Base-by-base conservation (phyloP, 2,888 invertebrate genomes). In the Mythimna pallens region DNA sequence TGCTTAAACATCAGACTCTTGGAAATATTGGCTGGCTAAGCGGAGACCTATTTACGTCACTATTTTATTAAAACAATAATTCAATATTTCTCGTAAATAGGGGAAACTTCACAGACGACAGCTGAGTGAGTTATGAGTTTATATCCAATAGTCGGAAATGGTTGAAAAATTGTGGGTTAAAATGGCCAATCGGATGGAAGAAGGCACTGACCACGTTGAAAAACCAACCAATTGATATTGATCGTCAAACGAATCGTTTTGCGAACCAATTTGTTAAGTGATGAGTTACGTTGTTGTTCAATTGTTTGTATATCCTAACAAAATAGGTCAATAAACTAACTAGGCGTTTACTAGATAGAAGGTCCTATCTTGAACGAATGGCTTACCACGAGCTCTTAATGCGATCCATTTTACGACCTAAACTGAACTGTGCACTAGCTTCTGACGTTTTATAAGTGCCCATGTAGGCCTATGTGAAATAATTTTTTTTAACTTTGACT, bases 11-110 rank as follows among this genome's bases (percentile, higher is more conserved):
- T 40, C 57, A 20, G 22, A 25, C 8, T 30, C 10, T 20, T 7
- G 6, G 3, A 65, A 47, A 36, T 43, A 54, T 43, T 34, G 10
- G 43, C 3, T 76, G 20, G 5, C 54, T 9, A 54, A 8, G 50
- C 10, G 10, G n/a, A 6, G n/a, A 58, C 54, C 34, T 47, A 36
- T 36, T 69, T 57, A 57, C 20, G 55, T 34, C 52, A 76, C 34
- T 30, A 65, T 71, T 82, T 82, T 78, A 82, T 65, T 78, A 78
- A 78, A 79, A 78, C 79, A 78, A 78, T 82, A 59, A 78, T 63
- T 82, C 58, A 71, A 62, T 65, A 50, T 72, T 30, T 52, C 52
- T 62, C 20, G 36, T 63, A 80, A 77, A 73, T 78, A 55, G 57
- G 22, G 25, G 30, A 52, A 83, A 83, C 55, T 82, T 63, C 17